phyloP scores from a whole-genome alignment of 2,113 vertebrate species.

The Lutjanus erythropterus region DNA sequence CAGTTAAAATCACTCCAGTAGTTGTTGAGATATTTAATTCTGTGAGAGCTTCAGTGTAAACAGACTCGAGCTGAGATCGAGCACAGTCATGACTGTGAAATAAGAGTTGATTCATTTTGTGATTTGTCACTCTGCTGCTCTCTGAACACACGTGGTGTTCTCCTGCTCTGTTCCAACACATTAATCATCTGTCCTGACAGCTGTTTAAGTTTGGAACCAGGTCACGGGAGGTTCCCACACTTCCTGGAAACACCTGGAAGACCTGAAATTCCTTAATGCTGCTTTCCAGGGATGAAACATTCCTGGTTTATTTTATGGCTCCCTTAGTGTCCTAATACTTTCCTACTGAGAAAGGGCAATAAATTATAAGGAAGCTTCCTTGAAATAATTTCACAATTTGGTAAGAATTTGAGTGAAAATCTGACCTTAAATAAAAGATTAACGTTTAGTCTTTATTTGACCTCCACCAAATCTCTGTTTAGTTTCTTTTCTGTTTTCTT shows the following conservation, averaged over 20 bases:
- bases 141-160: neutral
- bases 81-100: neutral
- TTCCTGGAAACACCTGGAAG: constrained; percentile 48
- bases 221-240: neutral
- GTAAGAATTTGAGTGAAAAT: neutral
- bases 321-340: neutral
- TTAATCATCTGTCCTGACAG: constrained; percentile 20
- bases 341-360: neutral
- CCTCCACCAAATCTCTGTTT: neutral
- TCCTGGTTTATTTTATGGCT: neutral
- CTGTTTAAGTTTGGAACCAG: constrained; percentile 17
- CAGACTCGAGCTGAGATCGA: no score
- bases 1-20: no score
- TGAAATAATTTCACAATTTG: neutral
- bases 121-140: constrained; percentile 9
- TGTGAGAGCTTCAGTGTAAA: constrained; percentile 2
- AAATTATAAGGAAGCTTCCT: neutral
- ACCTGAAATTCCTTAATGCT: neutral
- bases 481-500: neutral
- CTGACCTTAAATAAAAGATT: neutral
- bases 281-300: constrained; percentile 29
- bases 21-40: neutral
- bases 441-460: neutral
- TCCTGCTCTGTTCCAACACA: neutral
- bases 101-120: neutral